These are phyloP conservation scores for Etia nguti DNA, from an alignment of 2,113 vertebrate genomes.

Conservation along the genomic window DNA sequence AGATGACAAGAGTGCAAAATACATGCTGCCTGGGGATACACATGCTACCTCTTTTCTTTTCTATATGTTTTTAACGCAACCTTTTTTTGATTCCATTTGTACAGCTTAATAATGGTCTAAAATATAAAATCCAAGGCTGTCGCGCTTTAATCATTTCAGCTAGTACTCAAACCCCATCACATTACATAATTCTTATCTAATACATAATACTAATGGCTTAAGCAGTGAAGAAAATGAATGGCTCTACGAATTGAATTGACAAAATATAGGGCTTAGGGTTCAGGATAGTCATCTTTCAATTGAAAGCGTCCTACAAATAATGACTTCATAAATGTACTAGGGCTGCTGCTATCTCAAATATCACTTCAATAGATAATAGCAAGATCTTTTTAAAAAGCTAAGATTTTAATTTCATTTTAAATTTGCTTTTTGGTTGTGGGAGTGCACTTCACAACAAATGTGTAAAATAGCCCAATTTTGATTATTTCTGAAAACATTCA, in stretches of 20 bases:
- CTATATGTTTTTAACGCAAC: background rate
- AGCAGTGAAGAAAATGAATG: background rate
- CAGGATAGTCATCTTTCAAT: background rate
- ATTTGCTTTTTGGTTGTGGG: background rate
- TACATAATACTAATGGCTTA: background rate
- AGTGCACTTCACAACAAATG: background rate
- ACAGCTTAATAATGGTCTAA: background rate
- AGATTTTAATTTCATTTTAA: background rate
- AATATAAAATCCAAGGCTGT: background rate
- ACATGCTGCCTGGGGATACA: background rate
- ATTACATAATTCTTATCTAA: background rate
- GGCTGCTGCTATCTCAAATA: background rate
- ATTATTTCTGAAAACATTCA: constrained; percentile 40
- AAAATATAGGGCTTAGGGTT: background rate
- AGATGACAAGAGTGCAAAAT: background rate
- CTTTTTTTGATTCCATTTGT: background rate
- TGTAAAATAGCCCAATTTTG: constrained; percentile 13
- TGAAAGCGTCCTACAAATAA: background rate
- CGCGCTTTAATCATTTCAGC: background rate
- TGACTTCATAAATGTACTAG: background rate
- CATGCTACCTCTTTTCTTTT: background rate
- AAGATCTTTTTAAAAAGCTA: background rate
- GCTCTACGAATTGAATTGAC: background rate
- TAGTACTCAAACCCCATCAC: background rate
- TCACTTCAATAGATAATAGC: background rate